Evolutionary conservation across 1,140 invertebrate species (phyloP).

Genomic region (Sesamia nonagrioides): DNA sequence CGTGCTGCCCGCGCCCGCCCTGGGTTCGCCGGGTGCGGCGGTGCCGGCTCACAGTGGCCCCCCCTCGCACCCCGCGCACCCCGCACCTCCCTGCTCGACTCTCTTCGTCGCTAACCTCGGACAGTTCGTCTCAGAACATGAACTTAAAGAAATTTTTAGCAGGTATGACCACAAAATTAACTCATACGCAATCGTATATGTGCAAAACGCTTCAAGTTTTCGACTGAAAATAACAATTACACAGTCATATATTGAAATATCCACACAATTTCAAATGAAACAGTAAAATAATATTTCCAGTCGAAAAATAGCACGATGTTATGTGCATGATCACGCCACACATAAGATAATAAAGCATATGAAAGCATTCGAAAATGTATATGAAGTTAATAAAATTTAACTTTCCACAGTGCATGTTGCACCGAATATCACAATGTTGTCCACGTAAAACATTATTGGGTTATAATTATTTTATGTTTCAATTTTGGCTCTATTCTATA

Average conservation of each 20-base stretch:
- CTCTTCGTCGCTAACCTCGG: slow-evolving; percentile 99
- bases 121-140: slow-evolving; percentile 98
- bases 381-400: slow-evolving; percentile 53
- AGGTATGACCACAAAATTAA: slow-evolving; percentile 90
- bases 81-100: slow-evolving; percentile 97
- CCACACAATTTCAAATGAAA: slow-evolving; percentile 6
- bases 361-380: slow-evolving; percentile 43
- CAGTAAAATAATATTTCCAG: slow-evolving; percentile 61
- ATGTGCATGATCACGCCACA: slow-evolving; percentile 70
- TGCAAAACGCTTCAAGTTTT: slow-evolving; percentile 46
- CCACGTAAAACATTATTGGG: slow-evolving; percentile 68
- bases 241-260: neutral
- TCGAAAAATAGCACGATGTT: slow-evolving; percentile 63
- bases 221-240: slow-evolving; percentile 48
- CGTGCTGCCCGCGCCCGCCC: slow-evolving; percentile 92
- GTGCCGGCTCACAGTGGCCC: slow-evolving; percentile 91
- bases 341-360: slow-evolving; percentile 50
- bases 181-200: slow-evolving; percentile 10
- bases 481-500: slow-evolving; percentile 56
- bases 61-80: slow-evolving; percentile 91
- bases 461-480: slow-evolving; percentile 70
- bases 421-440: slow-evolving; percentile 80
- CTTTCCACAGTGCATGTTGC: slow-evolving; percentile 84
- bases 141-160: slow-evolving; percentile 98
- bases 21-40: slow-evolving; percentile 95